These are phyloP conservation scores for Scophthalmus maximus DNA, from an alignment of 2,113 vertebrate genomes.

Conservation along the genomic window DNA sequence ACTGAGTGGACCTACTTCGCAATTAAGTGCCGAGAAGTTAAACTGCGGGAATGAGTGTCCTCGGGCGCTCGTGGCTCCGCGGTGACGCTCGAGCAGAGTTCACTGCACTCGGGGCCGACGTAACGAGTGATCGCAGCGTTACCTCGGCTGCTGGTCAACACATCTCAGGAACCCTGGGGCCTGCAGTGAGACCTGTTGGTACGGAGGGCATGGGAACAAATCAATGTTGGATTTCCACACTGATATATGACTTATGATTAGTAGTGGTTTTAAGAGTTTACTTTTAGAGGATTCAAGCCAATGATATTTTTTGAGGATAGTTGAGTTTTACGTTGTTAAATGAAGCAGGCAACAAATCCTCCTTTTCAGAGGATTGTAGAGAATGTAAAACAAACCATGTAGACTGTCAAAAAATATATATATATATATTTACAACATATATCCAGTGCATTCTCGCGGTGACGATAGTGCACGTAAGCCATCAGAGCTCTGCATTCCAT, in stretches of 20 bases:
- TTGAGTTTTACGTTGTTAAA: too few species aligned
- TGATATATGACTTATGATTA: too few species aligned
- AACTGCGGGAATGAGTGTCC: conserved; percentile 11
- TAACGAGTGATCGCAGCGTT: not conserved
- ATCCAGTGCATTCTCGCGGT: too few species aligned
- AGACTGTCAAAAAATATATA: too few species aligned
- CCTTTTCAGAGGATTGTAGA: not conserved
- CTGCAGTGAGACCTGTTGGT: not conserved
- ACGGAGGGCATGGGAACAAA: too few species aligned
- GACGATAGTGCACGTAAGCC: too few species aligned
- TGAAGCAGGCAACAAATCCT: not conserved
- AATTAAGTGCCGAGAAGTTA: conserved; percentile 16
- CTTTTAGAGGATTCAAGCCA: not conserved
- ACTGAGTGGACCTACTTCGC: conserved; percentile 9
- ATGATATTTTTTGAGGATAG: too few species aligned
- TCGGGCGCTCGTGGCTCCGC: not conserved
- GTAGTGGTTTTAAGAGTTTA: too few species aligned
- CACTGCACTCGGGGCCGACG: not conserved
- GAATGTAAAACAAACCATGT: not conserved
- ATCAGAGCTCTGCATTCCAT: too few species aligned
- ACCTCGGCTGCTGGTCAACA: not conserved
- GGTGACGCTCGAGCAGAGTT: not conserved
- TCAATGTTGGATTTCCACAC: too few species aligned
- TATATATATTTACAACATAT: too few species aligned
- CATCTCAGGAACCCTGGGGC: not conserved